Percentiles rank a stretch among this genome's conserved stretches.
Conservation (phyloP, 2,797 vertebrate genomes). For the Phoeniculus purpureus region DNA sequence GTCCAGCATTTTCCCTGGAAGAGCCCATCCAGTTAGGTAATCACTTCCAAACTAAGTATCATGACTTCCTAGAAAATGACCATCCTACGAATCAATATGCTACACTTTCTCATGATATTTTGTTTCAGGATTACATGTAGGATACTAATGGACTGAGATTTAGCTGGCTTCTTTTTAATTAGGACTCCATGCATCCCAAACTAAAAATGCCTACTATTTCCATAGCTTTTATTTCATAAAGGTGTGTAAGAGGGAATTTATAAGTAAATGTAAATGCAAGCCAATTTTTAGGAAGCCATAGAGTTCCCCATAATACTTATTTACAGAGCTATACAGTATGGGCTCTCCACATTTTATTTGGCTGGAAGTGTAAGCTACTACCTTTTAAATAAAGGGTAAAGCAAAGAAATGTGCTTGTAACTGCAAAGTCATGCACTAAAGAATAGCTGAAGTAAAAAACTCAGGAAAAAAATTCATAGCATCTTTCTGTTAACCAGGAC, state of each 20-base stretch:
- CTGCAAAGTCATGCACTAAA: background rate
- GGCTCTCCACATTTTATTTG: background rate
- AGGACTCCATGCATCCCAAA: background rate
- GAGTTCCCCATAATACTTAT: background rate
- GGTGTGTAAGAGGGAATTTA: background rate
- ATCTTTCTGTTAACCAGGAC: background rate
- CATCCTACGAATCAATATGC: background rate
- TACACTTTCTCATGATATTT: background rate
- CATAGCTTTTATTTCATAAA: background rate
- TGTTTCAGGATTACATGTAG: background rate
- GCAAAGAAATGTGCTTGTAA: background rate
- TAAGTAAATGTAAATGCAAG: background rate
- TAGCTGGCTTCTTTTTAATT: background rate
- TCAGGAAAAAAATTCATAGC: background rate
- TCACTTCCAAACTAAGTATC: background rate
- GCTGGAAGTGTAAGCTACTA: background rate
- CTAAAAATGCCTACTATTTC: background rate
- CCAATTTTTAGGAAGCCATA: background rate
- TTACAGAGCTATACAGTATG: background rate
- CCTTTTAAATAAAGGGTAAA: background rate
- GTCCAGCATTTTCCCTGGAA: background rate
- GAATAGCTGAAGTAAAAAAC: background rate
- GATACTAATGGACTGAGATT: background rate
- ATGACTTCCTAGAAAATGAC: background rate
- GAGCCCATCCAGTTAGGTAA: background rate